A percentile compares a stretch with the other conserved stretches of the same genome.
Conservation (phyloP, 1,140 invertebrate species). For the Caenorhabditis latens region DNA sequence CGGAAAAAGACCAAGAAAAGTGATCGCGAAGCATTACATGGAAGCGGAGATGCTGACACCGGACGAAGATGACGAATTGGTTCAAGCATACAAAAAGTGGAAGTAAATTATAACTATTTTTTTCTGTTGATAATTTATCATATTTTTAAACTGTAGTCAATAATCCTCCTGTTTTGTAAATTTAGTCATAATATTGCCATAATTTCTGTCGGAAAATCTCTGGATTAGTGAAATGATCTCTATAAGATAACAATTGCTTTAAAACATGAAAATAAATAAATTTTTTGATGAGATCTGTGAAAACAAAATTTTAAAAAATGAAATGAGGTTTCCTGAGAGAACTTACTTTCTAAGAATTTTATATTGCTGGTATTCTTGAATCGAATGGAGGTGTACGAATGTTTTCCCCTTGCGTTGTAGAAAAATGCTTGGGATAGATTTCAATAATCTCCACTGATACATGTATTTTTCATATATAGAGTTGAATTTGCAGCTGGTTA, state of each 20-base stretch:
- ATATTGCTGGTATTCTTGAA: too few relatives aligned
- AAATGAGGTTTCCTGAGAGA: too few relatives aligned
- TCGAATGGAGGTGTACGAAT: too few relatives aligned
- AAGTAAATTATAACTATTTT: neutral
- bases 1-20: conserved; percentile 5
- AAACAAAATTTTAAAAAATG: too few relatives aligned
- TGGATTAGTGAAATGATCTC: neutral
- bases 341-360: too few relatives aligned
- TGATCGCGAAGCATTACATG: conserved; percentile 20
- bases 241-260: neutral
- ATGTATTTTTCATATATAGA: too few relatives aligned
- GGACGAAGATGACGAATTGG: conserved; percentile 23
- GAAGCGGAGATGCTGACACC: conserved; percentile 12
- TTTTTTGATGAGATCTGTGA: too few relatives aligned
- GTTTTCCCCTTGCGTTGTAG: too few relatives aligned
- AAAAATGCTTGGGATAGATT: too few relatives aligned
- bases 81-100: conserved; percentile 32
- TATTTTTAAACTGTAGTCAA: neutral
- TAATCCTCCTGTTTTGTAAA: neutral
- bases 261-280: neutral
- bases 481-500: too few relatives aligned
- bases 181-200: neutral
- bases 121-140: neutral
- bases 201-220: neutral
- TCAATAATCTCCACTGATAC: too few relatives aligned